These are phyloP conservation scores for Synodontis membranacea DNA, from an alignment of 2,113 vertebrate genomes.

Conservation along the genomic window DNA sequence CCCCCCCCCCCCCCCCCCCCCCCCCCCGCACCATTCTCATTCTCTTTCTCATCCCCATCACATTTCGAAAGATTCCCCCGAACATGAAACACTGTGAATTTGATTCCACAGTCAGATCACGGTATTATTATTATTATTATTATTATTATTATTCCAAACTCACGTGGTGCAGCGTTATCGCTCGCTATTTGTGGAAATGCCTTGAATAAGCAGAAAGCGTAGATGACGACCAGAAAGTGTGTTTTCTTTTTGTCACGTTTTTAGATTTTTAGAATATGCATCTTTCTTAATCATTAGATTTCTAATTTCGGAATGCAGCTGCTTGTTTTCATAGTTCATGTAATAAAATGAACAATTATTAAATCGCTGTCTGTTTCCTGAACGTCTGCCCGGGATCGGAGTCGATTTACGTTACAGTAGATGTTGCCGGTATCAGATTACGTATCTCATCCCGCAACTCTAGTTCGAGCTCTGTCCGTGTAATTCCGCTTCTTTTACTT, in stretches of 20 bases:
- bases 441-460: neutral
- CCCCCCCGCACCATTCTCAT: neutral
- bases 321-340: neutral
- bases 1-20: too few species aligned
- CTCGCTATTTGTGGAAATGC: neutral
- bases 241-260: neutral
- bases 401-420: neutral
- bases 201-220: neutral
- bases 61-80: neutral
- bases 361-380: neutral
- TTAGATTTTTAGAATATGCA: neutral
- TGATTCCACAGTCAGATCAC: neutral
- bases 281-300: neutral
- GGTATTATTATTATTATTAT: too few species aligned
- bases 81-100: neutral
- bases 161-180: neutral
- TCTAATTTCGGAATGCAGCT: neutral
- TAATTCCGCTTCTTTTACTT: neutral
- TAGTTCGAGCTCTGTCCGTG: neutral
- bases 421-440: neutral
- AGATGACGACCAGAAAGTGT: neutral
- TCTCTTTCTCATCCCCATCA: neutral
- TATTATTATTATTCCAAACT: neutral
- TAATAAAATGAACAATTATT: neutral
- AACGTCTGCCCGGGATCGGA: neutral